Evolutionary conservation across 1,140 invertebrate species (phyloP).

Genomic region (Eubasilissa regina): DNA sequence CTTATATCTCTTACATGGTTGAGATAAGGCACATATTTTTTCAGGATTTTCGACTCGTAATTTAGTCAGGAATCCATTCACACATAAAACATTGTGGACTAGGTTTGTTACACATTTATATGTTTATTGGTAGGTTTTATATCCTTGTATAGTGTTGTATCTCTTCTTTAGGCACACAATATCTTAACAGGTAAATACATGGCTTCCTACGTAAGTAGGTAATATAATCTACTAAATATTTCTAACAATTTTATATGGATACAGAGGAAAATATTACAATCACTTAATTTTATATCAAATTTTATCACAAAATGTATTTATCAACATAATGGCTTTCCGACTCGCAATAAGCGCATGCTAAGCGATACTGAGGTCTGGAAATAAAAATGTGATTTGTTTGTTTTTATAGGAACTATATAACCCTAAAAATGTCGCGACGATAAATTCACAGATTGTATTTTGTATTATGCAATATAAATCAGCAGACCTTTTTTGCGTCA

Average conservation of each 20-base stretch:
- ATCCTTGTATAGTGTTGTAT: too few relatives aligned
- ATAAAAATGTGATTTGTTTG: not conserved
- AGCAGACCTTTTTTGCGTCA: not conserved
- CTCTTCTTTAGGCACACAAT: too few relatives aligned
- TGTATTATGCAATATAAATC: slow-evolving; percentile 22
- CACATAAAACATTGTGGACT: too few relatives aligned
- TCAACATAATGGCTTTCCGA: not conserved
- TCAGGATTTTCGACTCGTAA: too few relatives aligned
- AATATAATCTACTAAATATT: too few relatives aligned
- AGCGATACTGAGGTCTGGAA: not conserved
- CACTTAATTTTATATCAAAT: not conserved
- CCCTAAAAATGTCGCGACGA: not conserved
- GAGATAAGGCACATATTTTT: too few relatives aligned
- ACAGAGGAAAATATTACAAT: not conserved
- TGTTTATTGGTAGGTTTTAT: too few relatives aligned
- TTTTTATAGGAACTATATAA: not conserved
- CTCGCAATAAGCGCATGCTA: not conserved
- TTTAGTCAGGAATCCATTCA: too few relatives aligned
- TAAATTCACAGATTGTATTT: not conserved
- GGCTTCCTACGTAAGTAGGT: too few relatives aligned
- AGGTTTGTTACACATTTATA: too few relatives aligned
- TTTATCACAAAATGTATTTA: not conserved
- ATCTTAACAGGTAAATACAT: too few relatives aligned
- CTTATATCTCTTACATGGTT: too few relatives aligned
- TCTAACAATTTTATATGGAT: not conserved